These are phyloP conservation scores for Serinus canaria DNA, from an alignment of 2,113 vertebrate species.

Conservation along the genomic window DNA sequence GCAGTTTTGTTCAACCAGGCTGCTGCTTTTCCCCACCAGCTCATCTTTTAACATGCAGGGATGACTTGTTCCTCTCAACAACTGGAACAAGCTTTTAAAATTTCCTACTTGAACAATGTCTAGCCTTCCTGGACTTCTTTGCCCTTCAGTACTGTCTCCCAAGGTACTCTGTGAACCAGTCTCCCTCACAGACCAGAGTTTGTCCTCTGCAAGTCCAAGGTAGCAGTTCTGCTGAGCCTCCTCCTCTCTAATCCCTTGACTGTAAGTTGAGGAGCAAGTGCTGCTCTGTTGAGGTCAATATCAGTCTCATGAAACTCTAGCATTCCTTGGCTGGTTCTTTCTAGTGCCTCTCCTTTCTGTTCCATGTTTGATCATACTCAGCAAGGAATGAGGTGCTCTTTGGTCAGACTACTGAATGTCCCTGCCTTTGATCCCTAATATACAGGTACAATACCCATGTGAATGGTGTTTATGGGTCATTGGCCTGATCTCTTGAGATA, in stretches of 20 bases:
- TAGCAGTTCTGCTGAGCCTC: not conserved
- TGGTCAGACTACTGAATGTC: not conserved
- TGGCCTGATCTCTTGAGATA: not conserved
- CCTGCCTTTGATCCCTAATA: not conserved
- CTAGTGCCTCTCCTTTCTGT: not conserved
- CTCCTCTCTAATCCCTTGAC: not conserved
- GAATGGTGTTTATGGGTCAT: not conserved
- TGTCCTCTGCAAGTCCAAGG: not conserved
- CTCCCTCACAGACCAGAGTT: not conserved
- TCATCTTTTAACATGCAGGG: not conserved
- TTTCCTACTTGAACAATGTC: not conserved
- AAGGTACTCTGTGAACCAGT: not conserved
- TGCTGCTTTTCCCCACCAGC: not conserved
- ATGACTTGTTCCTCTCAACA: not conserved
- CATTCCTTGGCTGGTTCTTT: not conserved
- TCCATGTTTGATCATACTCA: not conserved
- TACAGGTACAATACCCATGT: not conserved
- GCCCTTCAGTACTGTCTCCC: not conserved
- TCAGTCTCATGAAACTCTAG: accelerated
- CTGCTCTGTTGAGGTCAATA: not conserved
- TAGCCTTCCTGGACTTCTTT: not conserved
- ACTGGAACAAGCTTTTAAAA: not conserved
- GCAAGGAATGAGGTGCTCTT: not conserved
- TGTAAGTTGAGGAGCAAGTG: not conserved
- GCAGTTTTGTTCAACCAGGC: not conserved